These are phyloP conservation scores for Drosophila dives DNA, from an alignment of 2,888 invertebrate genomes.

Conservation along the genomic window DNA sequence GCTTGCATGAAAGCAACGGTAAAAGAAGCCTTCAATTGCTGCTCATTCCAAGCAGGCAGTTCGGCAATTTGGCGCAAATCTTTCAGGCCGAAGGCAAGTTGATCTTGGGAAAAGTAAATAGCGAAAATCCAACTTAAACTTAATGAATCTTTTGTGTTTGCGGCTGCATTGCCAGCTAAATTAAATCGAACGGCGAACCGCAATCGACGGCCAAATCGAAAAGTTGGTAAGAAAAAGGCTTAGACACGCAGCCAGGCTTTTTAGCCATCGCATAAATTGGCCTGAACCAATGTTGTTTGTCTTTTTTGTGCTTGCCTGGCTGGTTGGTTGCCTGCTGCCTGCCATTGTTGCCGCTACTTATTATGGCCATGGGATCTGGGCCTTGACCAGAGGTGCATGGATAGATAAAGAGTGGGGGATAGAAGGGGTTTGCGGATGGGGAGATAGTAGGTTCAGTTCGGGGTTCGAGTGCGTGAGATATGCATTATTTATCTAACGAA, in stretches of 20 bases:
- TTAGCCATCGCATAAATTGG: conserved; percentile 67
- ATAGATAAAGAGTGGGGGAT: conserved; percentile 1
- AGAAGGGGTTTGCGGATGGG: conserved; percentile 10
- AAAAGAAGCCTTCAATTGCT: conserved; percentile 34
- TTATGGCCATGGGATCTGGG: conserved; percentile 73
- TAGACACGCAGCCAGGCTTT: conserved; percentile 49
- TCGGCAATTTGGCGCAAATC: conserved; percentile 73
- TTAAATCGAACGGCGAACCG: conserved; percentile 61
- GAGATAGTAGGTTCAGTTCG: conserved; percentile 39
- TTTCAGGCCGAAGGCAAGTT: conserved; percentile 54
- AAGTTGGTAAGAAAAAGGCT: conserved; percentile 9
- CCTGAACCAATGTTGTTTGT: conserved; percentile 26
- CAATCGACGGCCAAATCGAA: conserved; percentile 73
- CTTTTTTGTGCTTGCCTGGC: neutral
- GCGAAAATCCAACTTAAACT: conserved; percentile 57
- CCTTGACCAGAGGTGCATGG: conserved; percentile 43
- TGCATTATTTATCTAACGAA: conserved; percentile 83
- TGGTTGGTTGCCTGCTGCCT: neutral
- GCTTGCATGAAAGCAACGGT: conserved; percentile 44
- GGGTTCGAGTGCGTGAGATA: conserved; percentile 82
- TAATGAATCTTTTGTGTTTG: conserved; percentile 69
- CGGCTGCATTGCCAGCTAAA: conserved; percentile 56
- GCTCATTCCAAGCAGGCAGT: conserved; percentile 2
- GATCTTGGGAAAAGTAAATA: conserved; percentile 78
- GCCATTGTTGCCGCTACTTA: conserved; percentile 60